These are phyloP conservation scores for Aix galericulata DNA, from an alignment of 2,113 vertebrate genomes.

Conservation along the genomic window DNA sequence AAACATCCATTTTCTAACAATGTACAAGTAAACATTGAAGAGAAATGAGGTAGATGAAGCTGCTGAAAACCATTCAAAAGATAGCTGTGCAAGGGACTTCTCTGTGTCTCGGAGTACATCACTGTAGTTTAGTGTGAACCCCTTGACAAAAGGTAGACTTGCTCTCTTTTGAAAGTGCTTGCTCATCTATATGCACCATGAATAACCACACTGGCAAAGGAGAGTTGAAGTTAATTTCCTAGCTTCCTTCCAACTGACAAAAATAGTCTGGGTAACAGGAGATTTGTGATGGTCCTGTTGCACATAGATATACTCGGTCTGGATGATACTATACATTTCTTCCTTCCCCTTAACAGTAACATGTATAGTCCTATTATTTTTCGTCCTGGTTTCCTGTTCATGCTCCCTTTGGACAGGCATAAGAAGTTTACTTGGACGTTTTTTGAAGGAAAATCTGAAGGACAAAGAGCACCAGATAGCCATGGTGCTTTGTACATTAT, in stretches of 20 bases:
- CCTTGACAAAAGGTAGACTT: not conserved
- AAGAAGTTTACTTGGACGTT: not conserved
- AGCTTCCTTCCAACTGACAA: not conserved
- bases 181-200: not conserved
- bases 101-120: not conserved
- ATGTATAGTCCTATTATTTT: not conserved
- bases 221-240: not conserved
- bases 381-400: not conserved
- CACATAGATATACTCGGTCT: fast-evolving
- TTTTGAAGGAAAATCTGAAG: not conserved
- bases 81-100: not conserved
- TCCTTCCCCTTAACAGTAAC: not conserved
- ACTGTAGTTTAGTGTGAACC: not conserved
- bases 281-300: not conserved
- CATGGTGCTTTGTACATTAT: not conserved
- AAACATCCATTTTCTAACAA: not conserved
- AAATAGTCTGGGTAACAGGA: no score
- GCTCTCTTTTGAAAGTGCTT: not conserved
- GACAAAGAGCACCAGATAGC: not conserved
- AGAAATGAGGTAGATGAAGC: not conserved
- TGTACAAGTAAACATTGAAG: not conserved
- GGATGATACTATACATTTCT: not conserved
- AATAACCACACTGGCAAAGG: not conserved
- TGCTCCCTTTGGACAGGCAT: not conserved
- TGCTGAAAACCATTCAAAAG: not conserved